Conservation (phyloP, 2,113 vertebrate genomes). For the Emberiza fucata region DNA sequence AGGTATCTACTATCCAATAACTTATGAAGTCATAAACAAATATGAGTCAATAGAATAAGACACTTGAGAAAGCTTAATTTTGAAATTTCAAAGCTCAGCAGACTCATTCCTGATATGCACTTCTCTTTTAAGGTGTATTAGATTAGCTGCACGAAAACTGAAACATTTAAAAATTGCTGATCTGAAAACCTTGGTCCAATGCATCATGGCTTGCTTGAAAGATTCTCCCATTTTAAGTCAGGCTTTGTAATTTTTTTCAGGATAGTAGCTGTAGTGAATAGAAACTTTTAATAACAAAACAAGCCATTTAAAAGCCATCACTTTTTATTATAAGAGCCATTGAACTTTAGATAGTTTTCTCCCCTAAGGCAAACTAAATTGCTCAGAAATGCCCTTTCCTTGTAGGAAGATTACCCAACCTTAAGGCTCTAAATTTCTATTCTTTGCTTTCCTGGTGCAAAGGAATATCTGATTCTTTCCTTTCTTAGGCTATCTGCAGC, state of each 20-base stretch:
- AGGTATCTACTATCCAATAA: not conserved
- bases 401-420: not conserved
- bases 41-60: not conserved
- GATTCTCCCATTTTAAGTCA: not conserved
- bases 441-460: not conserved
- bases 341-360: not conserved
- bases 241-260: not conserved
- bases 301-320: not conserved
- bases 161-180: not conserved
- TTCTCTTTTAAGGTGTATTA: not conserved
- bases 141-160: not conserved
- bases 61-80: not conserved
- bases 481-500: not conserved
- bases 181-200: not conserved
- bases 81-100: not conserved
- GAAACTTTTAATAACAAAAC: not conserved
- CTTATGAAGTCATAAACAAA: not conserved
- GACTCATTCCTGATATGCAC: fast-evolving
- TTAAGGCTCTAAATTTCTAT: not conserved
- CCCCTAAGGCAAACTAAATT: not conserved
- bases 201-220: not conserved
- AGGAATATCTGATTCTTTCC: not conserved
- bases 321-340: not conserved
- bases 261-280: not conserved
- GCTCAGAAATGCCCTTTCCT: not conserved